Percentiles rank a stretch among this genome's conserved stretches.
These are phyloP conservation scores for Mesorhabditis spiculigera DNA, from an alignment of 2,888 invertebrate genomes.

Conservation along the genomic window DNA sequence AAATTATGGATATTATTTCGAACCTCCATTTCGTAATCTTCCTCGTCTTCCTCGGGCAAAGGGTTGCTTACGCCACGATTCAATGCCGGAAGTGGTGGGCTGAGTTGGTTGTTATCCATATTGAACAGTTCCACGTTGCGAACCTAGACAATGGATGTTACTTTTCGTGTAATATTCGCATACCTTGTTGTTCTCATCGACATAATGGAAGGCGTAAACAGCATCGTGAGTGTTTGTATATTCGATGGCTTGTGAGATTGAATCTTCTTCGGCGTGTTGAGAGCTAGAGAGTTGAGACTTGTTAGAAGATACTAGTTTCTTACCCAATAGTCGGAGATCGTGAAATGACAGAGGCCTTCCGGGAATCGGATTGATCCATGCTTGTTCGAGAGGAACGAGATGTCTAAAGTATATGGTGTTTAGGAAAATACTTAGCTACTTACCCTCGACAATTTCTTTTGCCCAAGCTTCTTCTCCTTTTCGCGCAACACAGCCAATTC, in stretches of 20 bases:
- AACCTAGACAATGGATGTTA: conserved; percentile 11
- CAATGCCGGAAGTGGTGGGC: not conserved
- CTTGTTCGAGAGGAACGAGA: not conserved
- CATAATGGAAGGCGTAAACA: conserved; percentile 84
- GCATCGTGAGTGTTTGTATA: conserved; percentile 83
- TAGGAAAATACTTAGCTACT: not conserved
- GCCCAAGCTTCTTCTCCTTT: conserved; percentile 20
- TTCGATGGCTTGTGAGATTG: conserved; percentile 66
- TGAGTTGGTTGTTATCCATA: conserved; percentile 11
- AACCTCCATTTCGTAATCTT: not conserved
- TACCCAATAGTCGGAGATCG: not conserved
- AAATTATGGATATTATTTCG: not conserved
- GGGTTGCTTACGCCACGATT: not conserved
- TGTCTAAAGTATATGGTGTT: not conserved
- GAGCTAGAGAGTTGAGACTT: not conserved
- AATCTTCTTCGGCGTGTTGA: conserved; percentile 60
- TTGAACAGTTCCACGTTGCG: conserved; percentile 33
- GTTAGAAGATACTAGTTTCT: not conserved
- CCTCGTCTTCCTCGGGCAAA: not conserved
- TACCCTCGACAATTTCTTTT: conserved; percentile 11
- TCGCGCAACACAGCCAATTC: conserved; percentile 27
- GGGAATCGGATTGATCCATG: not conserved
- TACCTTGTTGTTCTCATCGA: conserved; percentile 70
- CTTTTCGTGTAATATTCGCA: not conserved
- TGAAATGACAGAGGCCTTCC: not conserved